Base-by-base conservation (phyloP, 2,113 vertebrate species). In the Xerus inauris region DNA sequence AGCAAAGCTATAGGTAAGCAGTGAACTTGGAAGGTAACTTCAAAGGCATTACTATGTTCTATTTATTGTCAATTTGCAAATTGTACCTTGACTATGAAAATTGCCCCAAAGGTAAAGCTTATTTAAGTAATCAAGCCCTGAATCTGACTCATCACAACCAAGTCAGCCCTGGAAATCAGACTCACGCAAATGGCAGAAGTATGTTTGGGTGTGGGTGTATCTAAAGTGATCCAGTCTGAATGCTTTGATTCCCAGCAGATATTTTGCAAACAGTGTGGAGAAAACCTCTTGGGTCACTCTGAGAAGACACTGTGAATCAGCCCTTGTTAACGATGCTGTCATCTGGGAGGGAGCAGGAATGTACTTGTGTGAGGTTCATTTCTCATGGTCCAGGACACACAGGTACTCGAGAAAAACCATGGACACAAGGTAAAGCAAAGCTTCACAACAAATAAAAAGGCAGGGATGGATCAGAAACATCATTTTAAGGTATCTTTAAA, bases 401-500 rank as follows among this genome's bases (percentile, higher is more conserved):
- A 13, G n/a, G 82, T 88, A 49, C n/a, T 69, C n/a, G 30, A 59
- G 40, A 94, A 40, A 30, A 96, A 42, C 16, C 79, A 22, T 87
- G 95, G 79, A 93, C 59, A 85, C 22, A 47, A 93, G 47, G 42
- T 69, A 85, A 95, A 76, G 65, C 28, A 91, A 42, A 96, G 88
- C 71, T 89, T 67, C 93, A 80, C 91, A 96, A 86, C 73, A 93
- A 96, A 97, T 82, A 65, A 67, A 94, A 94, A 97, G 69, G 57
- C 92, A 96, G 40, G 89, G 62, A 88, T 75, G 71, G 95, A 64
- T 82, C 83, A 93, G 69, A 75, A 95, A 62, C 88, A 38, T 82
- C 87, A 89, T 93, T 95, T 94, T 79, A 91, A 96, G 65, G 7
- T 93, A 72, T 73, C 89, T 97, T 97, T 95, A 97, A 97, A 89